Evolutionary conservation across 2,888 invertebrate species (phyloP).

Genomic region (Lepetodrilus schrolli): DNA sequence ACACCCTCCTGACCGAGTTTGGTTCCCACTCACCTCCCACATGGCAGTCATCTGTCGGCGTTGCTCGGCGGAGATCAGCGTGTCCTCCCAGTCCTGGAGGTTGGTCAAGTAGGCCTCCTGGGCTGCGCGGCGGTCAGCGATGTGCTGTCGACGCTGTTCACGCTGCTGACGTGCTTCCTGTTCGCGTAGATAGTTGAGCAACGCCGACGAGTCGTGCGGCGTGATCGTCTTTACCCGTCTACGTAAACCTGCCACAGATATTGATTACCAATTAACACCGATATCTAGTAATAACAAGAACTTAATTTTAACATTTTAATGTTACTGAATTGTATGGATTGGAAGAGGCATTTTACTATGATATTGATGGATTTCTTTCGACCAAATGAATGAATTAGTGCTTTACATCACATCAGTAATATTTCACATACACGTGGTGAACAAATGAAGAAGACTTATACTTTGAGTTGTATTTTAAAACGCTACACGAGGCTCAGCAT

Average conservation of each 20-base stretch:
- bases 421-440: no score
- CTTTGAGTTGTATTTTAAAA: no score
- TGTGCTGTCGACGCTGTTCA: conserved; percentile 67
- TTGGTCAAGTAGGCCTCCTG: conserved; percentile 75
- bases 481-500: no score
- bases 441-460: no score
- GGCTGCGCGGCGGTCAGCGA: conserved; percentile 74
- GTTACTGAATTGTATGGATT: no score
- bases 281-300: no score
- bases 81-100: conserved; percentile 77
- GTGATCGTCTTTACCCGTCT: conserved; percentile 55
- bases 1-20: conserved; percentile 2
- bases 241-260: conserved; percentile 58
- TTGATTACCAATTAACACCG: no score
- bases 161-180: conserved; percentile 72
- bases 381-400: no score
- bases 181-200: conserved; percentile 73
- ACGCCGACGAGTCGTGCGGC: conserved; percentile 68
- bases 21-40: conserved; percentile 78
- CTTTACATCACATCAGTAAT: no score
- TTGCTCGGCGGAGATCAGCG: conserved; percentile 72
- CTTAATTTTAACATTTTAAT: no score
- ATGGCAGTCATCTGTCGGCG: conserved; percentile 77
- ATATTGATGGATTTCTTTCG: no score
- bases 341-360: no score